Conservation (phyloP, 2,113 vertebrate species). For the Maylandia zebra region DNA sequence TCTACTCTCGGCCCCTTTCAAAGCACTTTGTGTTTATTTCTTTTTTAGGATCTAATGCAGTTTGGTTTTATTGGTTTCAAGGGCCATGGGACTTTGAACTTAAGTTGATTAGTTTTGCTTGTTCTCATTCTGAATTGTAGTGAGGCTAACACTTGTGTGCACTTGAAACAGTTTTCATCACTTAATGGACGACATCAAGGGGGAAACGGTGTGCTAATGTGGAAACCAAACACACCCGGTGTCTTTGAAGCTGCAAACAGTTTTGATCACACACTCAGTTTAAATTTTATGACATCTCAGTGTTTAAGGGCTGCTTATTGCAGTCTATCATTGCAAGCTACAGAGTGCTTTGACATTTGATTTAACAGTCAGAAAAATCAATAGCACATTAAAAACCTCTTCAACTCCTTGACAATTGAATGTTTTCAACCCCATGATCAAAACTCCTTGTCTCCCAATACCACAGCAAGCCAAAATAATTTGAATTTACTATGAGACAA, state of each 20-base stretch:
- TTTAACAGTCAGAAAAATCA: background rate
- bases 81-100: background rate
- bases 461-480: background rate
- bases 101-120: background rate
- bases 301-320: background rate
- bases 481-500: background rate
- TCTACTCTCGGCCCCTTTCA: background rate
- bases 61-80: background rate
- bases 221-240: background rate
- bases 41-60: background rate
- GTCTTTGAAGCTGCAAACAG: background rate
- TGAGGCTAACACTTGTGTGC: background rate
- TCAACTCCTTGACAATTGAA: background rate
- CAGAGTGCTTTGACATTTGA: background rate
- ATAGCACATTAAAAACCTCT: background rate
- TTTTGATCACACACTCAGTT: background rate
- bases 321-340: background rate
- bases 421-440: background rate
- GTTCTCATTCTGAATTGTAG: background rate
- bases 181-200: background rate
- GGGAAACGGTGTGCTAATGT: background rate
- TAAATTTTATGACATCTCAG: background rate
- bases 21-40: background rate
- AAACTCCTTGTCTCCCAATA: background rate
- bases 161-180: background rate